These are phyloP conservation scores for Tachina fera DNA, from an alignment of 2,888 invertebrate species.

Conservation along the genomic window DNA sequence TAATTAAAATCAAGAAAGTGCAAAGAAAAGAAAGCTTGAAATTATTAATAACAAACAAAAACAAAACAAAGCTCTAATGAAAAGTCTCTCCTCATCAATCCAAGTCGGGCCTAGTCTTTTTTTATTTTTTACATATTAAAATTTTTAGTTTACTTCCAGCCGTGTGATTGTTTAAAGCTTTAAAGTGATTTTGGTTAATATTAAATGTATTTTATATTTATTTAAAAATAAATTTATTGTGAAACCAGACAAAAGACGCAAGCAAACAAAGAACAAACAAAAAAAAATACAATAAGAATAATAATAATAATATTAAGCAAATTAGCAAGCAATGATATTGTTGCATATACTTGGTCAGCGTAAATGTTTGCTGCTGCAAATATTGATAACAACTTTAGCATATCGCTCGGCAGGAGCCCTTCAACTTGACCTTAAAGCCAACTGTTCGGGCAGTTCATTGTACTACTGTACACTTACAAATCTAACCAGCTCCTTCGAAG, in stretches of 20 bases:
- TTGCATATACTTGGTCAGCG: constrained; percentile 23
- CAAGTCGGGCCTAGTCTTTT: constrained; percentile 6
- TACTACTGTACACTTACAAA: constrained; percentile 72
- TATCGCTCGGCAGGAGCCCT: constrained; percentile 27
- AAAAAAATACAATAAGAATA: constrained; percentile 21
- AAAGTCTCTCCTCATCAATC: constrained; percentile 16
- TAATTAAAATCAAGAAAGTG: constrained; percentile 4
- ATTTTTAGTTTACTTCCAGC: constrained; percentile 40
- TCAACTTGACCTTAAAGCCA: constrained; percentile 75
- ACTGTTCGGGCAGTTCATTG: constrained; percentile 73
- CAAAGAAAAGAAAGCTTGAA: constrained; percentile 41
- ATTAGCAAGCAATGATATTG: constrained; percentile 38
- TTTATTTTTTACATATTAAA: background rate
- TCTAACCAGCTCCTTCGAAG: constrained; percentile 67
- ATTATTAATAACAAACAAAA: background rate
- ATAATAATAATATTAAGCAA: constrained; percentile 18
- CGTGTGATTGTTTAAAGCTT: constrained; percentile 23
- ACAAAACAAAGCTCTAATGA: constrained; percentile 44
- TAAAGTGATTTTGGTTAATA: background rate
- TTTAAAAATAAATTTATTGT: background rate
- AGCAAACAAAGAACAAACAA: constrained; percentile 51
- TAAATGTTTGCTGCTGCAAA: constrained; percentile 17
- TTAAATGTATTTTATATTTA: background rate
- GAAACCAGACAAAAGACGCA: background rate
- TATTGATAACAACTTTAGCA: constrained; percentile 44